Evolutionary conservation across 2,888 invertebrate genomes (phyloP).

Genomic region (Drosophila paracracens): DNA sequence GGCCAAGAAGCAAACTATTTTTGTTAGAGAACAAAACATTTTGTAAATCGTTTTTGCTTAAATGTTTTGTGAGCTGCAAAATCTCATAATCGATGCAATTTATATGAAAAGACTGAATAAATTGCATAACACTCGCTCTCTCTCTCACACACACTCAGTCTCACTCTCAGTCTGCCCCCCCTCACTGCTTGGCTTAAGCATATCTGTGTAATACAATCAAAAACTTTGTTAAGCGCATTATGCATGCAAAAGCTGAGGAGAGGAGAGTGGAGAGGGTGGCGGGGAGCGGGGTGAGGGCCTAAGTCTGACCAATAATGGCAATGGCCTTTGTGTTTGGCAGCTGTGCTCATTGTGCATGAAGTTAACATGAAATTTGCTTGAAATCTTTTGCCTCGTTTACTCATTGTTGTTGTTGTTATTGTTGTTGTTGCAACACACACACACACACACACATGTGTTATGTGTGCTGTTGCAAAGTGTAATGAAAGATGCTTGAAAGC

Average conservation of each 20-base stretch:
- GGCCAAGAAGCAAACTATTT: constrained; percentile 2
- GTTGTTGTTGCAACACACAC: constrained; percentile 52
- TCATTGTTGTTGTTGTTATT: constrained; percentile 30
- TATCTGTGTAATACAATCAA: constrained; percentile 71
- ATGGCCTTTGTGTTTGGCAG: constrained; percentile 53
- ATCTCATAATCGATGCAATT: constrained; percentile 76
- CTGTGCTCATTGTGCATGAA: constrained; percentile 75
- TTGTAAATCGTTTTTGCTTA: constrained; percentile 10
- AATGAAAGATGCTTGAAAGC: constrained; percentile 41
- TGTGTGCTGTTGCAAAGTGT: constrained; percentile 45
- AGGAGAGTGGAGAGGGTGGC: neutral
- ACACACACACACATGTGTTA: neutral
- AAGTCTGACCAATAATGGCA: constrained; percentile 35
- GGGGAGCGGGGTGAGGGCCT: neutral
- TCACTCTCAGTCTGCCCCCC: neutral
- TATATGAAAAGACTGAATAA: constrained; percentile 61
- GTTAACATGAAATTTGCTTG: constrained; percentile 63
- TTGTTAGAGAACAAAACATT: neutral
- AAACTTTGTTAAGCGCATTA: constrained; percentile 75
- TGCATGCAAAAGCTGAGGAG: constrained; percentile 26
- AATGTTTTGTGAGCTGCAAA: constrained; percentile 45
- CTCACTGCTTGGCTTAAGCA: constrained; percentile 2
- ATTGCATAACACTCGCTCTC: constrained; percentile 64
- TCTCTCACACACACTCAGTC: neutral
- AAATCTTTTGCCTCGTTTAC: constrained; percentile 34